Evolutionary conservation across 2,888 invertebrate genomes (phyloP).

Genomic region (Cantharis rufa): DNA sequence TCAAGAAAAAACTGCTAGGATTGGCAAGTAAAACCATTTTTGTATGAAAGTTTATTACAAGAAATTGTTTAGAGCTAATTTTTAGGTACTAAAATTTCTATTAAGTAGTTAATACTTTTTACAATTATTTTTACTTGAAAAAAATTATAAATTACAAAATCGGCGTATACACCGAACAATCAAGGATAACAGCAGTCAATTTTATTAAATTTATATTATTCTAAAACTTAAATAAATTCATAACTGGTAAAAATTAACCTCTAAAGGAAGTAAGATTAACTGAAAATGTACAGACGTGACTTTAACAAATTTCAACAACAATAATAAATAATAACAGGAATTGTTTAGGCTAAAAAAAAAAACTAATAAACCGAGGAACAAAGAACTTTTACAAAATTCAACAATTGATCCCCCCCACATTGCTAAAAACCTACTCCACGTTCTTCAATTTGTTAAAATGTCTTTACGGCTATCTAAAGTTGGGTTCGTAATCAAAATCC

Average conservation of each 20-base stretch:
- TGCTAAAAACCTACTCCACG: not conserved
- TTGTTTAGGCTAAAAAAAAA: not conserved
- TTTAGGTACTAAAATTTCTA: not conserved
- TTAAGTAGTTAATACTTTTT: not conserved
- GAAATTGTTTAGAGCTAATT: not conserved
- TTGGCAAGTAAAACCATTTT: not conserved
- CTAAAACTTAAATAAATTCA: not conserved
- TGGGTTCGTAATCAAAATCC: constrained; percentile 86
- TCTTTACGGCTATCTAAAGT: constrained; percentile 27
- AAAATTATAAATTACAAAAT: not conserved
- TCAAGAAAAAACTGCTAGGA: too few relatives aligned
- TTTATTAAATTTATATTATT: not conserved
- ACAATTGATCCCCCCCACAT: not conserved
- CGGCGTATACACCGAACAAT: not conserved
- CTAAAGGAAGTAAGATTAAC: not conserved
- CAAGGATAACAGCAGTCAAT: not conserved
- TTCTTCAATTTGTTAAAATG: not conserved
- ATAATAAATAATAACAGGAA: not conserved
- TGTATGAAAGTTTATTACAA: constrained; percentile 3
- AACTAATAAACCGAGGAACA: not conserved
- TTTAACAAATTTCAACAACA: not conserved
- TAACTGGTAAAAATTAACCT: not conserved
- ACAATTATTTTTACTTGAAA: not conserved
- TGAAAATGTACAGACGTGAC: not conserved
- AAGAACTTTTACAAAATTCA: not conserved